Percentiles rank a stretch among this genome's conserved stretches.
Conservation (phyloP, 2,113 vertebrate species). For the Lucifuga dentata region DNA sequence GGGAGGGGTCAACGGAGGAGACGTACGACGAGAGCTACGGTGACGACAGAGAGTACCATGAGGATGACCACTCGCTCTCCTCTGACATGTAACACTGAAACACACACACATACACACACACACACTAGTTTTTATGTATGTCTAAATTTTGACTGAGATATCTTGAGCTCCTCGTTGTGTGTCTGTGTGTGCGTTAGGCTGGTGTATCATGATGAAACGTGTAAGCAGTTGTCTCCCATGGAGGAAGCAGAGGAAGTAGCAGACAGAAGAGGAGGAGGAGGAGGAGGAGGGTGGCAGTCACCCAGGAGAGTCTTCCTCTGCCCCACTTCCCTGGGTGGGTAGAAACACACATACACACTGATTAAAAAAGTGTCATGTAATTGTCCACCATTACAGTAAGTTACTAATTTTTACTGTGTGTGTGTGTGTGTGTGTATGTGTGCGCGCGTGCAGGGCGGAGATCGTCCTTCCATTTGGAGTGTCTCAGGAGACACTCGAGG, state of each 20-base stretch:
- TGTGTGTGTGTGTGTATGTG: not conserved
- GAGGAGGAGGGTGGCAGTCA: conserved; percentile 82
- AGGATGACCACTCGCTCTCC: conserved; percentile 89
- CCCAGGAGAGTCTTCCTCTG: conserved; percentile 92
- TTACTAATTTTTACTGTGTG: too few relatives aligned
- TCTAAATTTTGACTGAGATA: too few relatives aligned
- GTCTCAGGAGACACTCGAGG: conserved; percentile 92
- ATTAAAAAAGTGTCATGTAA: not conserved
- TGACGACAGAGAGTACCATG: conserved; percentile 87
- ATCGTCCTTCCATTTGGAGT: conserved; percentile 97
- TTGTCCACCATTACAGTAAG: not conserved
- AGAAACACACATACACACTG: not conserved
- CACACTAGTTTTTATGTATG: too few relatives aligned
- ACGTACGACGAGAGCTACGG: conserved; percentile 86
- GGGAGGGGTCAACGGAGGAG: conserved; percentile 89
- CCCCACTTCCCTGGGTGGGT: conserved; percentile 91
- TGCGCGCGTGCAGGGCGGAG: conserved; percentile 88
- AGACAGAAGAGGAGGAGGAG: conserved; percentile 77
- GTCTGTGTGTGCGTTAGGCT: conserved; percentile 81
- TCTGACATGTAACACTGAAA: conserved; percentile 89
- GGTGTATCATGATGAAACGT: conserved; percentile 92
- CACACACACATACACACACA: not conserved
- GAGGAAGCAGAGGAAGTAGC: conserved; percentile 79
- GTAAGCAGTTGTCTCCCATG: conserved; percentile 90
- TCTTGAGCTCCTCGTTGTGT: not conserved